These are phyloP conservation scores for Thelaira solivaga DNA, from an alignment of 2,888 invertebrate species.

Conservation along the genomic window DNA sequence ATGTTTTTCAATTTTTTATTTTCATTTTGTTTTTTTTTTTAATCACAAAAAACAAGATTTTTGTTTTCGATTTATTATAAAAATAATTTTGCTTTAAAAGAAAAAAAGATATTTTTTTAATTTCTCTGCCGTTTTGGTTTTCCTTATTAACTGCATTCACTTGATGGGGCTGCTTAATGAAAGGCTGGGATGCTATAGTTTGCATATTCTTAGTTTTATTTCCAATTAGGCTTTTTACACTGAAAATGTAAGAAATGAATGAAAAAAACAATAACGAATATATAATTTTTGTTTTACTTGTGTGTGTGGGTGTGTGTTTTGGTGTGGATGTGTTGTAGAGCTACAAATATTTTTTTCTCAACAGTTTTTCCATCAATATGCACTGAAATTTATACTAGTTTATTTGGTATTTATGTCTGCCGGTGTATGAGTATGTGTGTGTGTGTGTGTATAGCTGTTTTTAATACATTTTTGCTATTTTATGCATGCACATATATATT, in stretches of 20 bases:
- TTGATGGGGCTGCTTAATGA: too few relatives aligned
- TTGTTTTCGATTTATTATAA: too few relatives aligned
- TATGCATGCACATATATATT: conserved; percentile 7
- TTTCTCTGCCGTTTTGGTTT: too few relatives aligned
- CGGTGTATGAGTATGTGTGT: background rate
- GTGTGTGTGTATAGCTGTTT: background rate
- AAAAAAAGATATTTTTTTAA: too few relatives aligned
- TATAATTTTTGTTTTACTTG: background rate
- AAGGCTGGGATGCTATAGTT: too few relatives aligned
- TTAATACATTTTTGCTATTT: conserved; percentile 20
- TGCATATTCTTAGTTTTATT: background rate
- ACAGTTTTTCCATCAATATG: conserved; percentile 39
- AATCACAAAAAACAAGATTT: too few relatives aligned
- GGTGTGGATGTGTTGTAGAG: background rate
- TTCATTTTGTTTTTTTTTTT: background rate
- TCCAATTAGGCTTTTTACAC: conserved; percentile 20
- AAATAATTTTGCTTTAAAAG: too few relatives aligned
- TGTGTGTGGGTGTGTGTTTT: too few relatives aligned
- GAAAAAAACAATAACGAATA: background rate
- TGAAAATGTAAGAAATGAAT: conserved; percentile 7
- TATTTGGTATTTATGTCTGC: background rate
- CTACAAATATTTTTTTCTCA: conserved; percentile 38
- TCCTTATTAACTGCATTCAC: too few relatives aligned
- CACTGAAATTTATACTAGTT: conserved; percentile 6
- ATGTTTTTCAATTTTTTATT: background rate